Percentiles rank a stretch among this genome's conserved stretches.
Evolutionary conservation across 2,113 vertebrate species (phyloP).

Genomic region (Etheostoma spectabile): DNA sequence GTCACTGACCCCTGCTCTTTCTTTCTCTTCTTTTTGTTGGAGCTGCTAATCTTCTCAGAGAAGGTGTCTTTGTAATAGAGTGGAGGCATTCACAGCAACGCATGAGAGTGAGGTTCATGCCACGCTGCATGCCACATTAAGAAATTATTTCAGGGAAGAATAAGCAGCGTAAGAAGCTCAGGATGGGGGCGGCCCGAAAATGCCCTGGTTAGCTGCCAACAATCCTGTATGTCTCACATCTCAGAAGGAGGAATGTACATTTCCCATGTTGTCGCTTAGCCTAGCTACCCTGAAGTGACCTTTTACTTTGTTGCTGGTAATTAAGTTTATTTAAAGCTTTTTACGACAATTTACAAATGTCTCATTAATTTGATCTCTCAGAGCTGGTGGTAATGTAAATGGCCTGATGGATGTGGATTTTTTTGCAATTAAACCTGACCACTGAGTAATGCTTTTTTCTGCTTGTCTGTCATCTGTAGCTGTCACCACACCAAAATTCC

Average conservation of each 20-base stretch:
- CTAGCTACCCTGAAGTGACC: conserved; percentile 51
- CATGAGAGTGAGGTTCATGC: conserved; percentile 65
- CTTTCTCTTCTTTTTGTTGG: conserved; percentile 47
- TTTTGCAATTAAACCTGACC: conserved; percentile 29
- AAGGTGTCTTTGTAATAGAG: conserved; percentile 72
- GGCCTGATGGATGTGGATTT: conserved; percentile 34
- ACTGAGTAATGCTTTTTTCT: background rate
- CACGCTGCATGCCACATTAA: conserved; percentile 73
- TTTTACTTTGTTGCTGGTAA: conserved; percentile 42
- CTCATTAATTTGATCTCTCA: conserved; percentile 48
- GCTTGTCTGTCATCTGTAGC: conserved; percentile 33
- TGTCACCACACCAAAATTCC: conserved; percentile 39
- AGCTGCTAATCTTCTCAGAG: conserved; percentile 66
- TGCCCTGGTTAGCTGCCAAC: conserved; percentile 67
- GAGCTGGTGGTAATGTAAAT: conserved; percentile 58
- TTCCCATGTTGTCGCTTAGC: conserved; percentile 50
- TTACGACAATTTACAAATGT: conserved; percentile 9
- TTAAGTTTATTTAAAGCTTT: conserved; percentile 48
- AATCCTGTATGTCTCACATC: conserved; percentile 56
- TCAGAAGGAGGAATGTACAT: conserved; percentile 48
- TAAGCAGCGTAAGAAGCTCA: conserved; percentile 53
- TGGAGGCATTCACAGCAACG: conserved; percentile 52
- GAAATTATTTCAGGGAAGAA: conserved; percentile 76
- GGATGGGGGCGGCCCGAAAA: conserved; percentile 55
- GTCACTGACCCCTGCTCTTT: conserved; percentile 54